phyloP scores from a whole-genome alignment of 2,888 invertebrate genomes.

The Dyspetes luteomarginatus region DNA sequence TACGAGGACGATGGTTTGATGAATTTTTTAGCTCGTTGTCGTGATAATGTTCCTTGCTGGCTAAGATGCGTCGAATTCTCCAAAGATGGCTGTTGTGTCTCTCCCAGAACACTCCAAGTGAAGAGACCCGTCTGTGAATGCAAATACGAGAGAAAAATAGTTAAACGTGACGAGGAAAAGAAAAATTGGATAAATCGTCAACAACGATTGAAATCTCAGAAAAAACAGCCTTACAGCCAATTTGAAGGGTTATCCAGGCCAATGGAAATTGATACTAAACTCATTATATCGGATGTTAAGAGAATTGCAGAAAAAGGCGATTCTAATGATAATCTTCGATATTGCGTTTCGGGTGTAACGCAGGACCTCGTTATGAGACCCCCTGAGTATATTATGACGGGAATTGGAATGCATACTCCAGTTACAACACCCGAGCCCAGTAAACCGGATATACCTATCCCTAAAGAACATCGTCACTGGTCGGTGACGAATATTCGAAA shows the following conservation, averaged over 20 bases:
- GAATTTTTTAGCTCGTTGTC: slow-evolving; percentile 71
- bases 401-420: slow-evolving; percentile 74
- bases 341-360: slow-evolving; percentile 71
- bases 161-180: slow-evolving; percentile 73
- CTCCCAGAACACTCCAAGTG: slow-evolving; percentile 65
- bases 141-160: slow-evolving; percentile 75
- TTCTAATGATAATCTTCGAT: slow-evolving; percentile 68
- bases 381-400: slow-evolving; percentile 67
- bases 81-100: slow-evolving; percentile 49
- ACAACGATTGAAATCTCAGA: slow-evolving; percentile 66
- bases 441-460: slow-evolving; percentile 57
- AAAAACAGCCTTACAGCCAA: slow-evolving; percentile 69
- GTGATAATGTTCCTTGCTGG: slow-evolving; percentile 72
- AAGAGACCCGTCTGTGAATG: slow-evolving; percentile 79
- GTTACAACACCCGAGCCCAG: slow-evolving; percentile 73
- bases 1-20: slow-evolving; percentile 71
- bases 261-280: slow-evolving; percentile 69
- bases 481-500: slow-evolving; percentile 67
- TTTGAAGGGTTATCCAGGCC: slow-evolving; percentile 70
- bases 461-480: slow-evolving; percentile 71
- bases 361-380: slow-evolving; percentile 69
- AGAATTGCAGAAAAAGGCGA: slow-evolving; percentile 62
- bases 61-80: slow-evolving; percentile 69
- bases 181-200: slow-evolving; percentile 70
- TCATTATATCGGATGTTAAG: slow-evolving; percentile 72